Evolutionary conservation across 92 coral and sea anemone species (phyloP).

Genomic region (Palythoa grandiflora): DNA sequence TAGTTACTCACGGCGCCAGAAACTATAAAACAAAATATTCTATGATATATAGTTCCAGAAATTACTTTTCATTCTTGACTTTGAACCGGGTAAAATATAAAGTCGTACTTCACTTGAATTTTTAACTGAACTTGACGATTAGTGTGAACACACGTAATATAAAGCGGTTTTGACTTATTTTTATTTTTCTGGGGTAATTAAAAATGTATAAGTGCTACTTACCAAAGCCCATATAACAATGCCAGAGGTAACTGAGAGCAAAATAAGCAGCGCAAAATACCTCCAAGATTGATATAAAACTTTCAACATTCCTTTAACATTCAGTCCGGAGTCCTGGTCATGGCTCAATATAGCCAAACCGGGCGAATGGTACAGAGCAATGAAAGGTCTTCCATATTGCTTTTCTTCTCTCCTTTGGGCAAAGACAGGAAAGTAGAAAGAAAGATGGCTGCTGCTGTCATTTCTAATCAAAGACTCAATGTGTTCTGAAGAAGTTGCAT

Average conservation of each 20-base stretch:
- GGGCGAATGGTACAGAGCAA: neutral
- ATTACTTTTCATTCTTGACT: too few relatives aligned
- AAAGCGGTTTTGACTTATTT: too few relatives aligned
- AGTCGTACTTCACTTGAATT: too few relatives aligned
- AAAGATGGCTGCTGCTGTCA: constrained; percentile 4
- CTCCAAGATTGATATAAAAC: neutral
- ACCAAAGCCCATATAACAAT: constrained; percentile 14
- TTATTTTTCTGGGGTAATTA: neutral
- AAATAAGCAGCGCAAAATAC: neutral
- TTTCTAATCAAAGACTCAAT: neutral
- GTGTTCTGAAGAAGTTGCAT: neutral
- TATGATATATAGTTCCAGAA: too few relatives aligned
- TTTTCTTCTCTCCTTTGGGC: neutral
- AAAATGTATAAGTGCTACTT: neutral
- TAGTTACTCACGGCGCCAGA: too few relatives aligned
- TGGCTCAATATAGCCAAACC: neutral
- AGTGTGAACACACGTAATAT: too few relatives aligned
- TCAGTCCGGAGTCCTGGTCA: neutral
- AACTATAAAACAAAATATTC: too few relatives aligned
- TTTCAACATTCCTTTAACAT: neutral
- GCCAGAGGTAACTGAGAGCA: neutral
- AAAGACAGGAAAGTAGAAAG: constrained; percentile 8
- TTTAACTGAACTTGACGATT: too few relatives aligned
- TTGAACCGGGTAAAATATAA: too few relatives aligned
- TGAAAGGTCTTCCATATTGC: neutral